Base-by-base conservation (phyloP, 2,888 invertebrate species). In the Brachynemurus nebulosus region DNA sequence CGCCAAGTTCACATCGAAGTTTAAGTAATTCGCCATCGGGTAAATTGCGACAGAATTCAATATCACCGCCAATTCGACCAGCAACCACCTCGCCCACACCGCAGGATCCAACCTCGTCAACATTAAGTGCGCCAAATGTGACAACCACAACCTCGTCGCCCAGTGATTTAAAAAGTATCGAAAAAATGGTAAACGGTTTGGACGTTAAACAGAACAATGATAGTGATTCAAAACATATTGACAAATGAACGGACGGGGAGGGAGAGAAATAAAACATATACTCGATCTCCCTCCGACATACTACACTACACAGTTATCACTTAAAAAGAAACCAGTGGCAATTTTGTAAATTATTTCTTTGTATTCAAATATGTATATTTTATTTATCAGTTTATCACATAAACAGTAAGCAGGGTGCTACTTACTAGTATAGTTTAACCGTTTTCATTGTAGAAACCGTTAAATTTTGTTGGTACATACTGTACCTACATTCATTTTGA, bases 101-200 rank as follows among this genome's bases (percentile, higher is more conserved):
- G 44, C 63, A 58, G 49, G 55, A 66, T 56, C 25, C 43, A 33
- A 59, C 57, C 42, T 65, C 66, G 49, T 68, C 61, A 53, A 20
- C 21, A 6, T 25, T 39, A 23, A n/a, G 18, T 4, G 20, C 58
- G 45, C 56, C 62, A 39, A 63, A 18, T 37, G 37, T 38, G 8
- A 23, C 44, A 20, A 42, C 71, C 50, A 59, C 60, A 42, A 78
- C 75, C 50, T 74, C 71, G 50, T 74, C 76, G 27, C 76, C 83
- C 35, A 85, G 80, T 49, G 92, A 93, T 67, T 76, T 95, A 54
- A 92, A 92, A 68, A 91, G 84, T 65, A 95, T 95, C 69, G 93
- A 95, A 69, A 89, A 92, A 64, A 93, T 93, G 93, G 91, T 95
- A 54, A 93, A 92, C 67, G 93, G 92, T 12, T 71, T 93, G 51